Evolutionary conservation across 2,797 vertebrate species (phyloP).

Genomic region (Nannoperca australis): DNA sequence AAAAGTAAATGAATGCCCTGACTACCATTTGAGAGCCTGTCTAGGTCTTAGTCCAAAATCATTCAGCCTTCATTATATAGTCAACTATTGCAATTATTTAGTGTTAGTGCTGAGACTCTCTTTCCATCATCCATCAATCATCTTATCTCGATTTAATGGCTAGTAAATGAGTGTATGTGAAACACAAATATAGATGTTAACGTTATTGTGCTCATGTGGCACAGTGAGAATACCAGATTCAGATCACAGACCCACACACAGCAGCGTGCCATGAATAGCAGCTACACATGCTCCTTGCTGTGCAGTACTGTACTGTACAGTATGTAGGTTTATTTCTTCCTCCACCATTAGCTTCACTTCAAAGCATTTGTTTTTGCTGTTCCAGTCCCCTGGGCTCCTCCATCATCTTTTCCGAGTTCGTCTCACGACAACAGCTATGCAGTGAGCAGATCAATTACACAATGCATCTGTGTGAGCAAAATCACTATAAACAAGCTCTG

Average conservation of each 20-base stretch:
- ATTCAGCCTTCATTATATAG: neutral
- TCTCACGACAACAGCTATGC: constrained; percentile 50
- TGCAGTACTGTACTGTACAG: constrained; percentile 28
- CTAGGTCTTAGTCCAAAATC: neutral
- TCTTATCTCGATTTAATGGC: too few relatives aligned
- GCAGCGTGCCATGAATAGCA: constrained; percentile 52
- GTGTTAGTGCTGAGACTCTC: too few relatives aligned
- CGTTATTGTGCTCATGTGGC: neutral
- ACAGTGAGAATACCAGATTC: constrained; percentile 17
- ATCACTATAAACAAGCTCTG: constrained; percentile 32
- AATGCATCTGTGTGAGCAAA: constrained; percentile 38
- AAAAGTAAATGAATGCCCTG: too few relatives aligned
- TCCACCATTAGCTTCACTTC: constrained; percentile 67
- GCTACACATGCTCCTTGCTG: constrained; percentile 27
- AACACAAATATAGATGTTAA: neutral
- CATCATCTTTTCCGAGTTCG: constrained; percentile 66
- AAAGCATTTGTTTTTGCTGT: constrained; percentile 59
- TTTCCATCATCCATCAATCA: too few relatives aligned
- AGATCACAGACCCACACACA: constrained; percentile 35
- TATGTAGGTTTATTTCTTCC: constrained; percentile 72
- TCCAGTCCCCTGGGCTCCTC: constrained; percentile 50
- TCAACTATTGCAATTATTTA: neutral
- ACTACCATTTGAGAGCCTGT: neutral
- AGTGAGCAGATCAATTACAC: constrained; percentile 54
- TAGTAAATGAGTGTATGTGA: neutral